phyloP scores from a whole-genome alignment of 2,888 invertebrate species.

The Athalia circularis region DNA sequence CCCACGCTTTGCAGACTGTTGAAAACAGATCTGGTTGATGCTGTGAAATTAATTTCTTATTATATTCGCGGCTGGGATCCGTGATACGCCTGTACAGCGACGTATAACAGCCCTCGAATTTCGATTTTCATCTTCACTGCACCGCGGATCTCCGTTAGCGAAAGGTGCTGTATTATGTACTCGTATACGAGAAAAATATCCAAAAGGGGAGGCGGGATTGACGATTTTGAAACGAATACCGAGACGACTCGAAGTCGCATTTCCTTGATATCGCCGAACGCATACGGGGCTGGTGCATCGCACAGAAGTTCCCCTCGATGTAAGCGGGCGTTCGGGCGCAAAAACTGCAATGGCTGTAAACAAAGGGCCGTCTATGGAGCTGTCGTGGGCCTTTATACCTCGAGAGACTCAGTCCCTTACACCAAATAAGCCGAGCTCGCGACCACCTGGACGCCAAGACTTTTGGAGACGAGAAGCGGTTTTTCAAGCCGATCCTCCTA shows the following conservation, averaged over 20 bases:
- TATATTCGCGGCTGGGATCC: conserved; percentile 1
- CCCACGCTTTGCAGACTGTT: conserved; percentile 1
- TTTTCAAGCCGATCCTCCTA: conserved; percentile 61
- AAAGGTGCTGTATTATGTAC: too few relatives aligned
- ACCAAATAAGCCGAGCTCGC: conserved; percentile 43
- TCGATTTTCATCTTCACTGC: conserved; percentile 27
- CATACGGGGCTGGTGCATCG: not conserved
- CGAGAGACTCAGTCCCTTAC: conserved; percentile 30
- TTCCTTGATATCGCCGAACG: conserved; percentile 19
- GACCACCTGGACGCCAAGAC: conserved; percentile 48
- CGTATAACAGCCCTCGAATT: conserved; percentile 1
- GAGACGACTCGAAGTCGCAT: not conserved
- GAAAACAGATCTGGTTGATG: conserved; percentile 31
- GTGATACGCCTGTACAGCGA: conserved; percentile 5
- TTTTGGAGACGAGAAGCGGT: conserved; percentile 57
- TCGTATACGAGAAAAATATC: too few relatives aligned
- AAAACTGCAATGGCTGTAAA: conserved; percentile 43
- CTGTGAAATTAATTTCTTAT: conserved; percentile 36
- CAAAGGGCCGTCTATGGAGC: conserved; percentile 45
- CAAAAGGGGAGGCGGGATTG: too few relatives aligned
- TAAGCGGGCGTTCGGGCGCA: conserved; percentile 40
- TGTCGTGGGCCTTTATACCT: conserved; percentile 42
- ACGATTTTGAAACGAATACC: too few relatives aligned
- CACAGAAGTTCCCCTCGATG: conserved; percentile 22
- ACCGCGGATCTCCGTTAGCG: not conserved